Base-by-base conservation (phyloP, 2,113 vertebrate species). In the Alexandromys fortis region DNA sequence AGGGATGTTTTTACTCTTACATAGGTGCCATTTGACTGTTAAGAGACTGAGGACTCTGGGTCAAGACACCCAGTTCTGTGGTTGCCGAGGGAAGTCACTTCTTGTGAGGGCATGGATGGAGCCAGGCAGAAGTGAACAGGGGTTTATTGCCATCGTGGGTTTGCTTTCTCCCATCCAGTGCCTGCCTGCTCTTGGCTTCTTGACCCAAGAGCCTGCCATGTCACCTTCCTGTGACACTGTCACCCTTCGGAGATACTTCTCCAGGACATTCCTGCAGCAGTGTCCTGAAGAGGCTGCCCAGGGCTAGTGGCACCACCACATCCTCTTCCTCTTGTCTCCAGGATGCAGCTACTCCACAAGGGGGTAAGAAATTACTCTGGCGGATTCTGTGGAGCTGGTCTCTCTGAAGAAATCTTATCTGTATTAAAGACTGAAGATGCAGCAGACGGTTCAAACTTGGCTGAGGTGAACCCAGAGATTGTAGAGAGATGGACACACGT, bases 291-390 rank as follows among this genome's bases (percentile, higher is more conserved):
- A 67, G 49, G 11, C 13, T 33, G 4, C 38, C 24, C 9, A 13
- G 38, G 3, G 16, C 26, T 26, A 0, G 45, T 65, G 26, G 42
- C 47, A 33, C 76, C 19, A 85, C 30, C 2, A 6, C 14, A 11
- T 35, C 49, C 42, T 52, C 47, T 2, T 55, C 5, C 11, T 70
- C 38, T 14, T 11, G 7, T 8, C 3, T 72, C 38, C 17, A 14
- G 55, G 30, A 35, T 19, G 35, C 45, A 28, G 52, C 28, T 55
- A 14, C 26, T 89, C 83, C 33, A 38, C 22, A 45, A 72, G 35
- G 7, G 24, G 58, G 7, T 17, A 19, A 49, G 67, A 30, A 68
- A 38, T 45, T 26, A 5, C 61, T 67, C 22, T 0, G 0, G 0
- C 2, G 0, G 58, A 52, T 28, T 61, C 85, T 58, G 47, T 30